A percentile compares a stretch with the other conserved stretches of the same genome.
Conservation (phyloP, 2,797 vertebrate species). For the Phataginus tricuspis region DNA sequence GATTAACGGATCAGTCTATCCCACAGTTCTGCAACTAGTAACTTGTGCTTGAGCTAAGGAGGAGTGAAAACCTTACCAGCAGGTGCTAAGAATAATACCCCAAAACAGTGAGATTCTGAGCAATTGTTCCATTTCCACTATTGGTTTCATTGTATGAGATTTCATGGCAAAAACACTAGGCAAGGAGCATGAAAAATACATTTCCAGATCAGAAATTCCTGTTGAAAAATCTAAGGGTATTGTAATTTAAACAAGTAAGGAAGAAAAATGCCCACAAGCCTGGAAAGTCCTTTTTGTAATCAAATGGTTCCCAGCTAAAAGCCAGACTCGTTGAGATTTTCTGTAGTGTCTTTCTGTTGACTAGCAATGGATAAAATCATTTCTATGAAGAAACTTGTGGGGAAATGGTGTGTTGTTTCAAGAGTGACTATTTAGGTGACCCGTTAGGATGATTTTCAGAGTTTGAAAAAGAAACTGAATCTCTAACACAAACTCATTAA, state of each 20-base stretch:
- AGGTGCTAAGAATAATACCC: slow-evolving; percentile 74
- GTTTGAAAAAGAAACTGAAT: slow-evolving; percentile 47
- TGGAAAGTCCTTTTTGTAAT: not conserved
- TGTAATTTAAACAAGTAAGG: not conserved
- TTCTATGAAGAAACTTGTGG: not conserved
- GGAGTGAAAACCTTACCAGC: slow-evolving; percentile 74
- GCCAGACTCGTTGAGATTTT: not conserved
- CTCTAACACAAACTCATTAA: slow-evolving; percentile 57
- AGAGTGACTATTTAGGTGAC: slow-evolving; percentile 51
- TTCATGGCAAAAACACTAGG: slow-evolving; percentile 49
- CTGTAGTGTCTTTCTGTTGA: not conserved
- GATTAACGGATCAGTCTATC: slow-evolving; percentile 76
- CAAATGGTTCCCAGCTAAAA: slow-evolving; percentile 33
- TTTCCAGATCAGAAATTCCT: slow-evolving; percentile 57
- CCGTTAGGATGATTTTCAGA: slow-evolving; percentile 73
- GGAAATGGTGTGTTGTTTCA: slow-evolving; percentile 64
- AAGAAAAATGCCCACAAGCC: not conserved
- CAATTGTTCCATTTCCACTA: slow-evolving; percentile 39
- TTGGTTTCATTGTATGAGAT: slow-evolving; percentile 20
- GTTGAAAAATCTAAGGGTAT: slow-evolving; percentile 34
- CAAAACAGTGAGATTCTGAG: slow-evolving; percentile 5
- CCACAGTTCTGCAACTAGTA: slow-evolving; percentile 74
- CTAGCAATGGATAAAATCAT: not conserved
- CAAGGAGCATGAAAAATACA: slow-evolving; percentile 35
- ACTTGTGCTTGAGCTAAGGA: slow-evolving; percentile 78